Evolutionary conservation across 2,797 vertebrate genomes (phyloP).

Genomic region (Allobates femoralis): DNA sequence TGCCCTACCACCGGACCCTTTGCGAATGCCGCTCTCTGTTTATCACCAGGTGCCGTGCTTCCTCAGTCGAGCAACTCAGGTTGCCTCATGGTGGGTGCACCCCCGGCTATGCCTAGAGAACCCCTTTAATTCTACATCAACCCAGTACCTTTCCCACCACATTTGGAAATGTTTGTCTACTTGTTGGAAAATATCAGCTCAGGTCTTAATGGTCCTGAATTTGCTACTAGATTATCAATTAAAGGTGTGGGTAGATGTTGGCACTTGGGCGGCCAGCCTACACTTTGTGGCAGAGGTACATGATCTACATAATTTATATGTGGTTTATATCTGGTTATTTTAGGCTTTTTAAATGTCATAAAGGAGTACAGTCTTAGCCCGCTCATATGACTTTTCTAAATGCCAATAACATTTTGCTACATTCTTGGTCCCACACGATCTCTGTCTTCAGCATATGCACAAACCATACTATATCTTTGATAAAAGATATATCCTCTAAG

Average conservation of each 20-base stretch:
- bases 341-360: not conserved
- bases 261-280: not conserved
- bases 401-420: not conserved
- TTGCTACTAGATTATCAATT: not conserved
- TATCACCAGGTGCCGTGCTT: too few species aligned
- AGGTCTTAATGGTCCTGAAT: not conserved
- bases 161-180: not conserved
- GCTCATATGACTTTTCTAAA: not conserved
- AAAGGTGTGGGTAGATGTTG: not conserved
- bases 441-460: not conserved
- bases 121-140: not conserved
- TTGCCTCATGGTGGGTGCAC: too few species aligned
- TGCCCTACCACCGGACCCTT: too few species aligned
- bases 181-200: not conserved
- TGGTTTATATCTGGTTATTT: conserved; percentile 19
- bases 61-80: too few species aligned
- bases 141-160: not conserved
- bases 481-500: not conserved
- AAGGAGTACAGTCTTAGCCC: not conserved
- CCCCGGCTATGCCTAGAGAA: too few species aligned
- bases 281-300: not conserved
- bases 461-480: not conserved
- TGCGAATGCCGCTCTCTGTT: too few species aligned
- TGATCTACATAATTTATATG: not conserved
- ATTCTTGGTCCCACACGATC: not conserved